Evolutionary conservation across 2,113 vertebrate species (phyloP).

Genomic region (Alaudala cheleensis): DNA sequence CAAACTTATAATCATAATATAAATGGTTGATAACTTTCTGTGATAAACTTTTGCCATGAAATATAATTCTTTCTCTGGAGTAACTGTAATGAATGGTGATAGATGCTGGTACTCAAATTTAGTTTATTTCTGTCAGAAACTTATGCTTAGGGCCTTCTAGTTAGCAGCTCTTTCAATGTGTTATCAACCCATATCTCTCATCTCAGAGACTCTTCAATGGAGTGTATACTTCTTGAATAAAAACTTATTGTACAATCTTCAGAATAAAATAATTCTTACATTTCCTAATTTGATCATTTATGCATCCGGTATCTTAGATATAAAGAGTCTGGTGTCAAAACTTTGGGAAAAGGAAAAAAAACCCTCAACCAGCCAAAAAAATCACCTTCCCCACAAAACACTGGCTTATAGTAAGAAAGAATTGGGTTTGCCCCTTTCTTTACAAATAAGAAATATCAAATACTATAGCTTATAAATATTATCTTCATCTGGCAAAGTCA

Average conservation of each 20-base stretch:
- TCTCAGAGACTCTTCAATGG: background rate
- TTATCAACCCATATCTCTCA: background rate
- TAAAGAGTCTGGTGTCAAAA: background rate
- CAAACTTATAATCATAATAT: background rate
- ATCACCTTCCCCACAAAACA: background rate
- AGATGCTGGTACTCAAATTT: background rate
- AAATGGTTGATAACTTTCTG: background rate
- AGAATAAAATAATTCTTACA: background rate
- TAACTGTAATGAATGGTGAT: background rate
- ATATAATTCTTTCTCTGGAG: background rate
- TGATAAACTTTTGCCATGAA: background rate
- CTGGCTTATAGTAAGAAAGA: background rate
- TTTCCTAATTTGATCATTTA: background rate
- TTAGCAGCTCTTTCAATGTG: background rate
- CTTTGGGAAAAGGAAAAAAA: background rate
- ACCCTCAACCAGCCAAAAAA: rapidly evolving
- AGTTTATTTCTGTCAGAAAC: background rate
- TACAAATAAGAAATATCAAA: background rate
- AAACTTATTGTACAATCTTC: background rate
- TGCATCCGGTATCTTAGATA: background rate
- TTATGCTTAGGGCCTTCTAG: background rate
- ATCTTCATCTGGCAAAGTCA: background rate
- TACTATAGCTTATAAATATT: background rate
- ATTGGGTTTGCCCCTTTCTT: background rate
- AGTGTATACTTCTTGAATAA: background rate